Base-by-base conservation (phyloP, 2,888 invertebrate genomes). In the Nymphalis polychloros region DNA sequence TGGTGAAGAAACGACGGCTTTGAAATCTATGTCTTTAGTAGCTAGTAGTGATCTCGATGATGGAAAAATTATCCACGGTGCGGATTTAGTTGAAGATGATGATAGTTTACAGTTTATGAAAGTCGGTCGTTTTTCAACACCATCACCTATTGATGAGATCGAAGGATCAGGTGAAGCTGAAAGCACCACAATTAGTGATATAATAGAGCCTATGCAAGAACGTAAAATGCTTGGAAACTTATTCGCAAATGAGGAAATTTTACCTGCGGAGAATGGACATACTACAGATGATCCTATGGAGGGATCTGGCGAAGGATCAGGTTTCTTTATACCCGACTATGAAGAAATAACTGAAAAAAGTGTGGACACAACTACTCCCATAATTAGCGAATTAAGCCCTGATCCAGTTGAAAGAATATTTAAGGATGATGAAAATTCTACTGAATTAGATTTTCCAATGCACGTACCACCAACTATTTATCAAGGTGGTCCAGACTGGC, bases 101-200 rank as follows among this genome's bases (percentile, higher is more conserved):
- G 91, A 93, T 71, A 87, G 84, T 67, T 76, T 83, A 64, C 81
- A 84, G 74, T 93, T 88, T 78, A 79, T 93, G 71, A 89, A 84
- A 81, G 89, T 89, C 4, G 82, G 84, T 20, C 82, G 73, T 52
- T 76, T 82, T 67, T 75, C 83, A 13, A 75, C 84, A 59, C 70
- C 81, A 27, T 79, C 82, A 13, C 79, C 82, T 66, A 73, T 78
- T 68, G 77, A 73, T 74, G 79, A 83, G 49, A 76, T 88, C 61
- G 92, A 92, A 77, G 92, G 90, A n/a, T 89, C 89, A 27, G 92
- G 92, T 59, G 89, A 89, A 68, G 78, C 70, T 50, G 90, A 90
- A 73, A 84, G 85, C 50, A 86, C 89, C 19, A 93, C 93, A 23
- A 88, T 88, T 71, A 87, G 90, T 5, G 92, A 92, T 47, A 76